phyloP scores from a whole-genome alignment of 2,113 vertebrate genomes.

The Cottus gobio region DNA sequence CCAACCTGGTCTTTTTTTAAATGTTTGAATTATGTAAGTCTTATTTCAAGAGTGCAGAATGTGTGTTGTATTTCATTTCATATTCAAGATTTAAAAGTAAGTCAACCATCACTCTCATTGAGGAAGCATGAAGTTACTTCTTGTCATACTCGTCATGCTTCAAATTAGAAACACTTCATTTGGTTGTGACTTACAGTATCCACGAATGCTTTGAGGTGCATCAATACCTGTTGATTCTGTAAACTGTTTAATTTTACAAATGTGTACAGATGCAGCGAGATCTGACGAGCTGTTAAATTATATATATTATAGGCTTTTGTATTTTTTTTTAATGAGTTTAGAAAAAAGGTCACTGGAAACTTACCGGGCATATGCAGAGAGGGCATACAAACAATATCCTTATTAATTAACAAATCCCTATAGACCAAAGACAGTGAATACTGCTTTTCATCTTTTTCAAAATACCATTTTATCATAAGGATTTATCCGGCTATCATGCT shows the following conservation, averaged over 20 bases:
- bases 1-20: not conserved
- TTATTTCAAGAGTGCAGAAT: not conserved
- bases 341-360: not conserved
- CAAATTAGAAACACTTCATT: not conserved
- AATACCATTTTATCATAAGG: not conserved
- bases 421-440: not conserved
- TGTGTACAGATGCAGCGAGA: not conserved
- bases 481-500: not conserved
- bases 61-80: not conserved
- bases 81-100: not conserved
- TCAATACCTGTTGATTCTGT: slow-evolving; percentile 3
- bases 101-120: not conserved
- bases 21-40: not conserved
- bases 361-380: not conserved
- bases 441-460: not conserved
- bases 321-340: not conserved
- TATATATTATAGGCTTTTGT: not conserved
- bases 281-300: not conserved
- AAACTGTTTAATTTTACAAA: not conserved
- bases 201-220: not conserved
- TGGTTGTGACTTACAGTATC: too few relatives aligned
- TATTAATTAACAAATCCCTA: not conserved
- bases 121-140: not conserved
- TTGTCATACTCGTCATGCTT: not conserved
- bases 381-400: not conserved